These are phyloP conservation scores for Miniopterus natalensis DNA, from an alignment of 2,113 vertebrate genomes.

Conservation along the genomic window DNA sequence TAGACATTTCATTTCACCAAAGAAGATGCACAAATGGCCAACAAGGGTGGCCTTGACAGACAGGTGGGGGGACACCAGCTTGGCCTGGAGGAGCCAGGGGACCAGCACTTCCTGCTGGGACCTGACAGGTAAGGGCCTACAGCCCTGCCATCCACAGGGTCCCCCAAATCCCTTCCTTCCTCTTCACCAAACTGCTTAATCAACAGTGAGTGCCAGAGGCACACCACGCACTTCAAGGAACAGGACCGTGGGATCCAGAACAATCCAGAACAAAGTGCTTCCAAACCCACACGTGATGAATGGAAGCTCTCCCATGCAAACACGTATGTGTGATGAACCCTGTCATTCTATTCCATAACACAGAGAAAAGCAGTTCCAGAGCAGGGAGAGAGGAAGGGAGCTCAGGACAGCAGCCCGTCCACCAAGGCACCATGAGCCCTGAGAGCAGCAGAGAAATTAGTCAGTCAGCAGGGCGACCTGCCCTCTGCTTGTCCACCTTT, in stretches of 20 bases:
- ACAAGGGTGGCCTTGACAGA: not conserved
- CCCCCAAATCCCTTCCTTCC: not conserved
- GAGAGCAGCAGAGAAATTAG: not conserved
- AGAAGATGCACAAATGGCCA: not conserved
- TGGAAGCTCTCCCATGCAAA: not conserved
- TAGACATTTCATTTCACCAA: not conserved
- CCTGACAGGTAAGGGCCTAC: not conserved
- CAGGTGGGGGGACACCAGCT: not conserved
- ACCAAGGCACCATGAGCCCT: not conserved
- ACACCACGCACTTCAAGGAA: not conserved
- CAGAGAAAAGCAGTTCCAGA: not conserved
- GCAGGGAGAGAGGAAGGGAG: not conserved
- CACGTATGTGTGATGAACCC: not conserved
- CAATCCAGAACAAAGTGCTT: not conserved
- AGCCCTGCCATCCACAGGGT: not conserved
- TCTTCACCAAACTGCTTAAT: not conserved
- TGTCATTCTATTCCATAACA: not conserved
- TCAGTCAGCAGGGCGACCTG: not conserved
- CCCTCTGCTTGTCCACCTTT: not conserved
- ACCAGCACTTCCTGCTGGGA: not conserved
- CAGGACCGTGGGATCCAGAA: not conserved
- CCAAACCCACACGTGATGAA: not conserved
- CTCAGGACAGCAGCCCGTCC: not conserved
- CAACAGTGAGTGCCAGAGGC: not conserved
- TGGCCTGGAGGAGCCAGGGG: fast-evolving